Conservation (phyloP, 2,888 invertebrate species). For the Aromia moschata region DNA sequence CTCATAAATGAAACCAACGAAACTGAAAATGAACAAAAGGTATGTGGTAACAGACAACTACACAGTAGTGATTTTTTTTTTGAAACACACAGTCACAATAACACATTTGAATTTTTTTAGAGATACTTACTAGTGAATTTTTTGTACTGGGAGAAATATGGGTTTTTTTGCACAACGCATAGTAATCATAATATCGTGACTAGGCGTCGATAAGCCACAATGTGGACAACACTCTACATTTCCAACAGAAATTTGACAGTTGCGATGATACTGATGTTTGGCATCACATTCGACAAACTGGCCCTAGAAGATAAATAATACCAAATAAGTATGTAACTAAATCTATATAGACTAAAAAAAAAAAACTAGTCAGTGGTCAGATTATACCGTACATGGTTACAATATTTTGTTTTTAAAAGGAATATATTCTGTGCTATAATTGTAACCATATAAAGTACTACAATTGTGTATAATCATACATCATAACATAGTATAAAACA, state of each 20-base stretch:
- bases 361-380: too few species aligned
- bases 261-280: constrained; percentile 84
- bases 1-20: too few species aligned
- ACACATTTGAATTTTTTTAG: constrained; percentile 16
- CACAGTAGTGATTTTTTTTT: too few species aligned
- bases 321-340: not conserved
- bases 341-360: too few species aligned
- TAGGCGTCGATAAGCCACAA: constrained; percentile 71
- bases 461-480: too few species aligned
- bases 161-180: constrained; percentile 72
- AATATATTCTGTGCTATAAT: too few species aligned
- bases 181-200: constrained; percentile 69
- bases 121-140: constrained; percentile 55
- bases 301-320: constrained; percentile 67
- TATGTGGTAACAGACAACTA: too few species aligned
- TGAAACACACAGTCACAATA: constrained; percentile 33
- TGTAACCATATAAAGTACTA: too few species aligned
- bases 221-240: constrained; percentile 72
- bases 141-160: constrained; percentile 70
- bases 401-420: too few species aligned
- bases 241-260: constrained; percentile 68
- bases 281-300: constrained; percentile 82
- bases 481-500: too few species aligned
- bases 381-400: too few species aligned
- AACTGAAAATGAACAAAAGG: too few species aligned